Percentiles rank a stretch among this genome's conserved stretches.
These are phyloP conservation scores for Drosophila nikananu DNA, from an alignment of 1,140 invertebrate species.

Conservation along the genomic window DNA sequence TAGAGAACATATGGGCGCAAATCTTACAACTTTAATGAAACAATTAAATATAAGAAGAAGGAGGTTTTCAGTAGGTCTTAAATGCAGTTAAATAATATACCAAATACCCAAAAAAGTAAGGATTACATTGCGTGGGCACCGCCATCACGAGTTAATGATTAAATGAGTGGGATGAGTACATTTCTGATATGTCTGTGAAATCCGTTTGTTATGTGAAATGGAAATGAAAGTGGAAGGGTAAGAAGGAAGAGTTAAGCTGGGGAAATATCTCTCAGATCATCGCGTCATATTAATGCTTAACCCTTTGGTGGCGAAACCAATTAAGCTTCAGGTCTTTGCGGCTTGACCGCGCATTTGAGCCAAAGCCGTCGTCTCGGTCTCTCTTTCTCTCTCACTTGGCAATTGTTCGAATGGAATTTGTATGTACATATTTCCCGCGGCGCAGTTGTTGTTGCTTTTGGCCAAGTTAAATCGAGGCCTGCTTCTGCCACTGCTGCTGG, in stretches of 20 bases:
- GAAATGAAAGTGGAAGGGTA: slow-evolving; percentile 2
- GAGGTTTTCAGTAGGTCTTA: no score
- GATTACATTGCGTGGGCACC: slow-evolving; percentile 17
- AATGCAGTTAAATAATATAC: no score
- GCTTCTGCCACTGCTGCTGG: slow-evolving; percentile 14
- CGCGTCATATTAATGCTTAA: slow-evolving; percentile 26
- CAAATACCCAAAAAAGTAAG: no score
- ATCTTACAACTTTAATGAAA: no score
- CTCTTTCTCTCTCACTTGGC: slow-evolving; percentile 5
- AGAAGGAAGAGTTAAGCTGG: not conserved
- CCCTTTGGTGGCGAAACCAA: slow-evolving; percentile 38
- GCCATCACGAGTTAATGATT: slow-evolving; percentile 11
- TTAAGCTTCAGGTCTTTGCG: slow-evolving; percentile 25
- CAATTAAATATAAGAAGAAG: no score
- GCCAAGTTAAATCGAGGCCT: slow-evolving; percentile 33
- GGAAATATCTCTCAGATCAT: slow-evolving; percentile 31
- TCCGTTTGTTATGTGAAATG: slow-evolving; percentile 22
- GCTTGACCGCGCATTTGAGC: slow-evolving; percentile 35
- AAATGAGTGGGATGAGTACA: slow-evolving; percentile 12
- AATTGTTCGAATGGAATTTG: slow-evolving; percentile 38
- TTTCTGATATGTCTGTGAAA: slow-evolving; percentile 21
- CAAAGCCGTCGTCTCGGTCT: not conserved
- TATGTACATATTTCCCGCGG: slow-evolving; percentile 34
- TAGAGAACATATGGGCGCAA: no score
- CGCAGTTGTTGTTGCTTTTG: slow-evolving; percentile 36